Evolutionary conservation across 2,113 vertebrate genomes (phyloP).

Genomic region (Paedocypris sp.): DNA sequence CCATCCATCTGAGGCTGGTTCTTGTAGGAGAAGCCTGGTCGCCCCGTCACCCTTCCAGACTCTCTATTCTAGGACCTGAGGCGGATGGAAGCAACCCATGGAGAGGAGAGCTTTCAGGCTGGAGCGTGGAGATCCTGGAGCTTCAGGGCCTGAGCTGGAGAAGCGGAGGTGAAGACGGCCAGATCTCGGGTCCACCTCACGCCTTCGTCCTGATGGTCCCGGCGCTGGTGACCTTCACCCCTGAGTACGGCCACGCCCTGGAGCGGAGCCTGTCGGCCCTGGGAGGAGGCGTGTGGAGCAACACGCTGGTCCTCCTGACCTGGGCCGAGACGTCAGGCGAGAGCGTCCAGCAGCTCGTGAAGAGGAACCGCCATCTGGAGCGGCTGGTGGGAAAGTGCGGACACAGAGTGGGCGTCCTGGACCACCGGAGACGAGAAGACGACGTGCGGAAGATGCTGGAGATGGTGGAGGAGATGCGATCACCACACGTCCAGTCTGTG

Average conservation of each 20-base stretch:
- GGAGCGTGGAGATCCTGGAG: slow-evolving; percentile 35
- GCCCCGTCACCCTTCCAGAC: slow-evolving; percentile 27
- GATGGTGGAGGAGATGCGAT: slow-evolving; percentile 46
- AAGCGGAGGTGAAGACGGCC: slow-evolving; percentile 24
- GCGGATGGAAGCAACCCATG: slow-evolving; percentile 29
- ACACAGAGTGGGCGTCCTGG: slow-evolving; percentile 44
- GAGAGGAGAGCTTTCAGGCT: slow-evolving; percentile 43
- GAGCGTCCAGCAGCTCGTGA: slow-evolving; percentile 51
- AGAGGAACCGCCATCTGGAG: slow-evolving; percentile 47
- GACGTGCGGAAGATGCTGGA: slow-evolving; percentile 37
- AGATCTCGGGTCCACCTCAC: slow-evolving; percentile 34
- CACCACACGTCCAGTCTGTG: too few species aligned
- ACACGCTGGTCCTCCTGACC: slow-evolving; percentile 49
- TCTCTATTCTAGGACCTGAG: slow-evolving; percentile 41
- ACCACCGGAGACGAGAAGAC: slow-evolving; percentile 30
- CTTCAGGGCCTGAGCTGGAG: slow-evolving; percentile 47
- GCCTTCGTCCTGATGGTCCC: slow-evolving; percentile 54
- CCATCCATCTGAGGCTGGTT: slow-evolving; percentile 42
- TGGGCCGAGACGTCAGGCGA: slow-evolving; percentile 56
- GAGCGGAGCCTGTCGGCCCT: slow-evolving; percentile 41
- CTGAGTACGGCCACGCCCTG: slow-evolving; percentile 39
- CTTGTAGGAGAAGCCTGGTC: slow-evolving; percentile 56
- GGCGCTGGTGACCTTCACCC: slow-evolving; percentile 50
- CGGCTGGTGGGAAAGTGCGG: slow-evolving; percentile 46
- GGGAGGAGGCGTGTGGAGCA: slow-evolving; percentile 42